A percentile compares a stretch with the other conserved stretches of the same genome.
These are phyloP conservation scores for Dynastes maya DNA, from an alignment of 2,888 invertebrate genomes.

Conservation along the genomic window DNA sequence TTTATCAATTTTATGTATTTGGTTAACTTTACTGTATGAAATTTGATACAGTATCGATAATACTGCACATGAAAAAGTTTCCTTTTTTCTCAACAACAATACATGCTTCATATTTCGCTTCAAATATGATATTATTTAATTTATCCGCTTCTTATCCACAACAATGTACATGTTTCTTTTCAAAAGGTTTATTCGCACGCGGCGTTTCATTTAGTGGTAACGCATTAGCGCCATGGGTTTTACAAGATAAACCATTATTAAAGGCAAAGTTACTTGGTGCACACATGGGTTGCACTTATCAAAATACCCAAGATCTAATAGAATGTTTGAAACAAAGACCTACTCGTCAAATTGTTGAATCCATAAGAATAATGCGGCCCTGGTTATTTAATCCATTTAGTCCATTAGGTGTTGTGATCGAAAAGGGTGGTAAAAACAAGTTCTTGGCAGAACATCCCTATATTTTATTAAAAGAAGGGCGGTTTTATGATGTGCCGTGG, in stretches of 20 bases:
- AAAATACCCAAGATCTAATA: constrained; percentile 72
- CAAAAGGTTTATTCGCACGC: constrained; percentile 71
- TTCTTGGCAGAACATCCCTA: constrained; percentile 78
- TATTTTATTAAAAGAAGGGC: constrained; percentile 74
- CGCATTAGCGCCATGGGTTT: constrained; percentile 73
- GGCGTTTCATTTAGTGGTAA: constrained; percentile 81
- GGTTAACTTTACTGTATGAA: too few relatives aligned
- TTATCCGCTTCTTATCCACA: too few relatives aligned
- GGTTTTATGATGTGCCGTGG: constrained; percentile 77
- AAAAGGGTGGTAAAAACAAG: constrained; percentile 63
- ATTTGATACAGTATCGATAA: too few relatives aligned
- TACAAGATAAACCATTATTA: constrained; percentile 72
- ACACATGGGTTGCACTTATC: constrained; percentile 75
- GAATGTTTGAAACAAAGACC: constrained; percentile 77
- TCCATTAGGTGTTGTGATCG: constrained; percentile 80
- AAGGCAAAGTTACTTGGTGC: constrained; percentile 75
- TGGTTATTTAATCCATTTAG: constrained; percentile 73
- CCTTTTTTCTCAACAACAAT: too few relatives aligned
- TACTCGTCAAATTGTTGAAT: constrained; percentile 73
- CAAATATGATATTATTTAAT: too few relatives aligned
- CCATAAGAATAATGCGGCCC: constrained; percentile 58
- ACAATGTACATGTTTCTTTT: not conserved
- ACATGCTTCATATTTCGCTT: too few relatives aligned
- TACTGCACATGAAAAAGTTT: too few relatives aligned
- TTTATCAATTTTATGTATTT: too few relatives aligned